These are phyloP conservation scores for Venturia canescens DNA, from an alignment of 1,140 invertebrate genomes.

Conservation along the genomic window DNA sequence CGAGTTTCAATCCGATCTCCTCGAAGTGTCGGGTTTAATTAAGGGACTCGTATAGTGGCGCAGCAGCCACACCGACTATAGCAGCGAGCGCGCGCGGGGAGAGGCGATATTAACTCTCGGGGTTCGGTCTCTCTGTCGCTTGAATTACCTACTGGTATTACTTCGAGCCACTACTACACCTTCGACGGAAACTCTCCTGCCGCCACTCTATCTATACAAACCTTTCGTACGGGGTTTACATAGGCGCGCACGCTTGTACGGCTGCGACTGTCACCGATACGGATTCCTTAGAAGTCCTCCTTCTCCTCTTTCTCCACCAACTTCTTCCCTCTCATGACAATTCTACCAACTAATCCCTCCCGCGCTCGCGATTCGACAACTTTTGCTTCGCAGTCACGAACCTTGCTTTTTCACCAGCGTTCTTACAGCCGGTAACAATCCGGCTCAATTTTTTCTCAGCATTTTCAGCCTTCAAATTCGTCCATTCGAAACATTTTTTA, in stretches of 20 bases:
- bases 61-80: conserved; percentile 15
- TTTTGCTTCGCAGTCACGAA: neutral
- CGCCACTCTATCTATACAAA: neutral
- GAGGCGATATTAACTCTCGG: conserved; percentile 50
- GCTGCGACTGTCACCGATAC: conserved; percentile 72
- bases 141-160: conserved; percentile 46
- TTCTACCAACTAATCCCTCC: conserved; percentile 46
- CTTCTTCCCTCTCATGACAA: neutral
- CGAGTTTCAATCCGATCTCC: conserved; percentile 55
- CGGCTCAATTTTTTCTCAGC: no score
- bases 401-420: neutral
- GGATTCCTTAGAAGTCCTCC: conserved; percentile 71
- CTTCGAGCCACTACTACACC: conserved; percentile 6
- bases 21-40: conserved; percentile 57
- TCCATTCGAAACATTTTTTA: no score
- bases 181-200: neutral
- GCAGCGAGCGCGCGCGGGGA: no score
- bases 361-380: neutral
- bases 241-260: conserved; percentile 59
- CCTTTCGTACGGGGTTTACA: conserved; percentile 10
- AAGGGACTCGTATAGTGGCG: conserved; percentile 48
- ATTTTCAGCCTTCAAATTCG: no score
- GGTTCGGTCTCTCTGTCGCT: conserved; percentile 44
- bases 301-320: conserved; percentile 52
- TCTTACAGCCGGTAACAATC: no score